These are phyloP conservation scores for Vanessa atalanta DNA, from an alignment of 1,140 invertebrate genomes.

Conservation along the genomic window DNA sequence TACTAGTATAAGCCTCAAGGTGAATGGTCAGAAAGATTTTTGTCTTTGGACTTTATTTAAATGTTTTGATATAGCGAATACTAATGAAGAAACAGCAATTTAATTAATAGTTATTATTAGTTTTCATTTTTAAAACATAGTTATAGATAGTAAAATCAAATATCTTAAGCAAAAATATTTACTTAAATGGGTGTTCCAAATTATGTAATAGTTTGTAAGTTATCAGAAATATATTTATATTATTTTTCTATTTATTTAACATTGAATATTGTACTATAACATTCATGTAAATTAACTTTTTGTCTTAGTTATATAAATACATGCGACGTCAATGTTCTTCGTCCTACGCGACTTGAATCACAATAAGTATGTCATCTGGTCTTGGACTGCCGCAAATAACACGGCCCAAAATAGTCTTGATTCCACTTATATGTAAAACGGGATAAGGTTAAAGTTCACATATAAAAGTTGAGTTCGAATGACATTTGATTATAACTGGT, in stretches of 20 bases:
- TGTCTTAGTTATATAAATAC: not conserved
- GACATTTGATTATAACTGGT: too few relatives aligned
- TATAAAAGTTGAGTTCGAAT: not conserved
- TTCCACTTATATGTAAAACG: not conserved
- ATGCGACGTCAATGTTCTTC: not conserved
- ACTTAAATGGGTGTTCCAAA: too few relatives aligned
- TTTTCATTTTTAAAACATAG: too few relatives aligned
- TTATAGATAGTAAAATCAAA: too few relatives aligned
- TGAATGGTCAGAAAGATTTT: too few relatives aligned
- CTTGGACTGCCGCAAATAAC: not conserved
- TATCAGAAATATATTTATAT: not conserved
- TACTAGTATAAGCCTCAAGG: too few relatives aligned
- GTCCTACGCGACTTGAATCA: not conserved
- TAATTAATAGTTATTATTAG: too few relatives aligned
- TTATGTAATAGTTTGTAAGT: too few relatives aligned
- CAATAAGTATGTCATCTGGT: slow-evolving; percentile 10
- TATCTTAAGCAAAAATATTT: too few relatives aligned
- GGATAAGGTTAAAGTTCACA: slow-evolving; percentile 3
- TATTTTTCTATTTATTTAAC: not conserved
- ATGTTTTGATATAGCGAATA: too few relatives aligned
- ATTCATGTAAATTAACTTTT: not conserved
- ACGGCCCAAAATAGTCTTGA: not conserved
- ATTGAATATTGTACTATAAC: not conserved
- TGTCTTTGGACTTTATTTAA: too few relatives aligned
- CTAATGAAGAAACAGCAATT: too few relatives aligned